Evolutionary conservation across 2,888 invertebrate species (phyloP), one percentile per base, ranked within the genome.

Genomic region (Iselma pallidipennis): DNA sequence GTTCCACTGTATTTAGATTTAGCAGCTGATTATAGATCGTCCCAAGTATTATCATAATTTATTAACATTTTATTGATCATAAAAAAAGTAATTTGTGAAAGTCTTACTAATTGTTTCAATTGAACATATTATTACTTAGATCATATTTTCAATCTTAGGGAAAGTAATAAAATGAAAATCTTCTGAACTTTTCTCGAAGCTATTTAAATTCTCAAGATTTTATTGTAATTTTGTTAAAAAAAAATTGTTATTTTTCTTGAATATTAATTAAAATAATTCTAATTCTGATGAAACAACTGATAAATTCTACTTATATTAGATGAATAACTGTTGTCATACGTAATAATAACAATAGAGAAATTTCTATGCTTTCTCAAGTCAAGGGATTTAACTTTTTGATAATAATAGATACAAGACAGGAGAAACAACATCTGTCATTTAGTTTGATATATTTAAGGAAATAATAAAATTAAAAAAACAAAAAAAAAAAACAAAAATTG

Each of bases 341-440:
- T 56, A 62, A 58, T 58, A 62, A 54, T 42, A 48, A 49, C 33
- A 31, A 55, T 55, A 26, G 45, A 49, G 55, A 62, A 49, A 62
- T 58, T 62, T 62, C 61, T 62, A 49, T 55, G 57, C 58, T 62
- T 62, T 62, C 62, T 62, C 62, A 49, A 50, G 37, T 62, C 48
- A 45, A 53, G 56, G 53, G 57, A 61, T 61, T 21, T 42, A 57
- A 48, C n/a, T n/a, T n/a, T 61, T 50, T 50, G 54, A 53, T 50
- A 57, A 61, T 23, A 33, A n/a, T 37, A 42, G 51, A 55, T 55
- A 58, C 50, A 26, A 49, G 62, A 62, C 23, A 49, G 31, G 62
- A 62, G 62, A 62, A 62, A 62, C 48, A 50, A 48, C 50, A 58
- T 49, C 60, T 57, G 57, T 54, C 61, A 61, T 57, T 49, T 55